Conservation (phyloP, 2,113 vertebrate species). For the Ophiodon elongatus region DNA sequence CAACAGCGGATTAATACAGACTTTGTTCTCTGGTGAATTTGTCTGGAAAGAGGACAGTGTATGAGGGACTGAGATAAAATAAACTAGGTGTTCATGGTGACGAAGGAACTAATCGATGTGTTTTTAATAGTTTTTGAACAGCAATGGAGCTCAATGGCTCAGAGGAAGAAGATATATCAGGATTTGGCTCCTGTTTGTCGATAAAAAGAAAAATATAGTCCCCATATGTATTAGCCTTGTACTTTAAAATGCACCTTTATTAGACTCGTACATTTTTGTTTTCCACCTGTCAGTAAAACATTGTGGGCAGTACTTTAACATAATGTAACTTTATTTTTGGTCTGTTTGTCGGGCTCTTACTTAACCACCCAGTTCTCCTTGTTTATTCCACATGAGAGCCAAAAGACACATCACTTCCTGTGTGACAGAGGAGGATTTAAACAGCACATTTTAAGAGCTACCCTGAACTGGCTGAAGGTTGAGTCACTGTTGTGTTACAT, state of each 20-base stretch:
- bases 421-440: constrained; percentile 36
- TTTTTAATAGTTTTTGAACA: neutral
- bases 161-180: neutral
- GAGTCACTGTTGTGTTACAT: constrained; percentile 45
- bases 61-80: neutral
- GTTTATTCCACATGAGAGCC: neutral
- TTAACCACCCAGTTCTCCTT: neutral
- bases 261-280: neutral
- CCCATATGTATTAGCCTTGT: neutral
- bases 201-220: neutral
- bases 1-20: neutral
- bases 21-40: neutral
- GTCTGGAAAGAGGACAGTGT: neutral
- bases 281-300: neutral
- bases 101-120: neutral
- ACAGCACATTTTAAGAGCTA: neutral
- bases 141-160: neutral
- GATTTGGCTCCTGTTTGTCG: neutral
- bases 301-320: neutral
- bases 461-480: constrained; percentile 32
- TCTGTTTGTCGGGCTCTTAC: neutral
- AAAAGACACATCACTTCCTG: constrained; percentile 32
- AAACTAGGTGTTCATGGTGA: neutral
- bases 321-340: neutral
- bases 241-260: neutral